A percentile compares a stretch with the other conserved stretches of the same genome.
Conservation (phyloP, 2,113 vertebrate species). For the Columba janthina region DNA sequence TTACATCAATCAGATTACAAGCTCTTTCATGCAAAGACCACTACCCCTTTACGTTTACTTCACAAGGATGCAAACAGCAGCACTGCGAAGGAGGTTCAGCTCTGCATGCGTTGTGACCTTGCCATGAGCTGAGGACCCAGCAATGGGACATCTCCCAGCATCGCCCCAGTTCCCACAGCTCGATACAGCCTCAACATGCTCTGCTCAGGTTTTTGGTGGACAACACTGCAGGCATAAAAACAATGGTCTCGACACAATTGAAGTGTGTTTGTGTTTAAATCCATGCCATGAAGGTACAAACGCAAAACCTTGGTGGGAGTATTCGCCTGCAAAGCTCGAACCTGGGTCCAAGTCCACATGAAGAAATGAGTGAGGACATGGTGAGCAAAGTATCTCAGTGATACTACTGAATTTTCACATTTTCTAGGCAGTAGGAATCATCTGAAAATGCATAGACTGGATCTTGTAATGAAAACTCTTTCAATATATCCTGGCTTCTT, state of each 20-base stretch:
- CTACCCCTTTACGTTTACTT: background rate
- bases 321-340: background rate
- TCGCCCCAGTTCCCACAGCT: background rate
- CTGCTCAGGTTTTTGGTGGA: background rate
- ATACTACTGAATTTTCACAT: background rate
- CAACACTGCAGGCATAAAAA: background rate
- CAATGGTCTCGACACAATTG: background rate
- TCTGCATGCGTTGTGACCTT: background rate
- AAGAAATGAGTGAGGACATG: background rate
- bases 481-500: background rate
- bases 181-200: background rate
- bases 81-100: background rate
- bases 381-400: background rate
- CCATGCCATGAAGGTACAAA: fast-evolving
- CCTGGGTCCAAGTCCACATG: background rate
- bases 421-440: background rate
- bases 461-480: background rate
- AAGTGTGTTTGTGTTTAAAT: background rate
- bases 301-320: background rate
- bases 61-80: background rate
- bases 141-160: background rate
- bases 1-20: background rate
- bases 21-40: background rate
- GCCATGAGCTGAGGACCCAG: background rate
- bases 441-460: background rate